A percentile compares a stretch with the other conserved stretches of the same genome.
Conservation (phyloP, 2,797 vertebrate species). For the Morus bassanus region DNA sequence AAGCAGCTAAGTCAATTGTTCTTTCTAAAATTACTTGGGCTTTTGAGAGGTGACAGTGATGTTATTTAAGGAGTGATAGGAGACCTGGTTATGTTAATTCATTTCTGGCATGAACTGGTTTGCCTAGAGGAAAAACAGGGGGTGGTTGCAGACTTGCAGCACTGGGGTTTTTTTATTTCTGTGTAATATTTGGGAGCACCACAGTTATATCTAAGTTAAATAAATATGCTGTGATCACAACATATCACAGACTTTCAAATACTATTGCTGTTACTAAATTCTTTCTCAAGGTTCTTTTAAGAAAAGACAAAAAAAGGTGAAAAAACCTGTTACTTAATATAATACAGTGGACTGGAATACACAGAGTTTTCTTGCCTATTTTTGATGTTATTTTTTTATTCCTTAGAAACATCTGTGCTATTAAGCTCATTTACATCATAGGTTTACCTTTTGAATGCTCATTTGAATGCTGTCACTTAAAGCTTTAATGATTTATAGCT, state of each 20-base stretch:
- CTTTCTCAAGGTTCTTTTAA: not conserved
- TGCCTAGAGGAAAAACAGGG: not conserved
- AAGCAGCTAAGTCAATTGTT: not conserved
- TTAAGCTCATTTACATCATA: not conserved
- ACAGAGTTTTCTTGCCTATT: not conserved
- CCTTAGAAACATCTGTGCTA: not conserved
- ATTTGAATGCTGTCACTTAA: not conserved
- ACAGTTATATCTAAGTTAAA: not conserved
- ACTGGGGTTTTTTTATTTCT: not conserved
- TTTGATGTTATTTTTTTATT: not conserved
- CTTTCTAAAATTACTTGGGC: not conserved
- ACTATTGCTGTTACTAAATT: not conserved
- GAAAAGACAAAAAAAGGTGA: not conserved
- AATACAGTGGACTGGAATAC: not conserved
- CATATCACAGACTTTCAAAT: not conserved
- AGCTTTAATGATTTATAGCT: not conserved
- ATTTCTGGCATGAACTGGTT: not conserved
- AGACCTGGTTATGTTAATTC: not conserved
- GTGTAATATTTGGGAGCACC: not conserved
- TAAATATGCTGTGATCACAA: not conserved
- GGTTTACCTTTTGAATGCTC: not conserved
- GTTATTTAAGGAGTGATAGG: not conserved
- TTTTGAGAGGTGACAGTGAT: not conserved
- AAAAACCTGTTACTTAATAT: not conserved
- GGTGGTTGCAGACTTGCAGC: not conserved